These are phyloP conservation scores for Cryptotis parvus DNA, from an alignment of 2,113 vertebrate genomes.

Conservation along the genomic window DNA sequence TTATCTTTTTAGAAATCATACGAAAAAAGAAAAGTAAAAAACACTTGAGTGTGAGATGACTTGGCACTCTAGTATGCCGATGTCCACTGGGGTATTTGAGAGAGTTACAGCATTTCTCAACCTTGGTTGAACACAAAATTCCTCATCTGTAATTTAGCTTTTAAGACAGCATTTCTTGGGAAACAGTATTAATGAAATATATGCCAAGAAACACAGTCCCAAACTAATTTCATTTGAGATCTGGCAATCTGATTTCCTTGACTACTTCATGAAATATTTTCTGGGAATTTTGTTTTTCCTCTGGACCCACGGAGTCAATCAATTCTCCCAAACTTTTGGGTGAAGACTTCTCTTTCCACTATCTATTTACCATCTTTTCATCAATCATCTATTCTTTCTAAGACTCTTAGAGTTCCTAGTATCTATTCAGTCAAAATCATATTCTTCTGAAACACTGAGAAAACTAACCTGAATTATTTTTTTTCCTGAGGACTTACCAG, in stretches of 20 bases:
- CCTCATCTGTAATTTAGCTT: neutral
- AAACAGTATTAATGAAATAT: neutral
- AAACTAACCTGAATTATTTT: slow-evolving; percentile 35
- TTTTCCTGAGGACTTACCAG: neutral
- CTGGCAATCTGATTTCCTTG: neutral
- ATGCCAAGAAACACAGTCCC: neutral
- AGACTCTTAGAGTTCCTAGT: neutral
- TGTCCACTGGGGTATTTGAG: neutral
- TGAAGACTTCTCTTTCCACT: neutral
- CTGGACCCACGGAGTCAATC: rapidly evolving
- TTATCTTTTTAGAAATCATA: neutral
- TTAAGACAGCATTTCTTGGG: neutral
- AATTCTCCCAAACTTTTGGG: neutral
- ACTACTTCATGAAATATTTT: neutral
- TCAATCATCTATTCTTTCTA: neutral
- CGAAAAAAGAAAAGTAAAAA: neutral
- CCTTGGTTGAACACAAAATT: neutral
- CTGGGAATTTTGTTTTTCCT: neutral
- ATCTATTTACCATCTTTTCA: neutral
- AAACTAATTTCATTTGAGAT: slow-evolving; percentile 5
- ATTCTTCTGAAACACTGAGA: slow-evolving; percentile 19
- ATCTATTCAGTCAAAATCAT: neutral
- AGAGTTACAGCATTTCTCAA: neutral
- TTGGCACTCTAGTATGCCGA: neutral
- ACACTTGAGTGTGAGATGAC: neutral